Conservation (phyloP, 1,140 invertebrate genomes). For the Dysdera silvatica region DNA sequence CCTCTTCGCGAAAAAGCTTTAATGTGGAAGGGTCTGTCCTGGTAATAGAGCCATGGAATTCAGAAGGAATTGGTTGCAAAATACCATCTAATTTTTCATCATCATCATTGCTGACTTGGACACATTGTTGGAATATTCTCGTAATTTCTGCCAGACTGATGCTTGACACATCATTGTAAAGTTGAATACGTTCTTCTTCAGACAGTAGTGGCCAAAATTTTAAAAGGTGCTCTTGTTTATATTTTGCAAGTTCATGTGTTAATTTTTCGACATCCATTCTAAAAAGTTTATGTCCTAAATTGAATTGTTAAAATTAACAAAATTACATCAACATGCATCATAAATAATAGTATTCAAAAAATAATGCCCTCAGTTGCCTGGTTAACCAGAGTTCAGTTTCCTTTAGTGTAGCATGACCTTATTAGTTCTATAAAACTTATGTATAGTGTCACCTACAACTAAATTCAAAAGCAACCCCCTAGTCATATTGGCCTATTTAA, state of each 20-base stretch:
- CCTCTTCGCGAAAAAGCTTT: constrained; percentile 56
- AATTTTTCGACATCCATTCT: constrained; percentile 5
- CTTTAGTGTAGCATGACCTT: too few species aligned
- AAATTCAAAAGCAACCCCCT: too few species aligned
- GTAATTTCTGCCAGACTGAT: constrained; percentile 25
- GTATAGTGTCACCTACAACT: too few species aligned
- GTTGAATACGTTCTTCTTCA: constrained; percentile 41
- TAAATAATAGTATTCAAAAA: too few species aligned
- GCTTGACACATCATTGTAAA: constrained; percentile 23
- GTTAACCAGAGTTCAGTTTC: too few species aligned
- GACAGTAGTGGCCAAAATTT: constrained; percentile 69
- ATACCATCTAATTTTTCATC: constrained; percentile 60
- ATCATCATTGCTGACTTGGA: constrained; percentile 31
- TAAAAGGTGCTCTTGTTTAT: constrained; percentile 72
- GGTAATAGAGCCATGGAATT: constrained; percentile 61
- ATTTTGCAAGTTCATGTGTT: constrained; percentile 36
- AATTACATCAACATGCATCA: too few species aligned
- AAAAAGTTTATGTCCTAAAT: too few species aligned
- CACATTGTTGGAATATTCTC: constrained; percentile 13
- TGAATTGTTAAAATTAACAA: too few species aligned
- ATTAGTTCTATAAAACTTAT: too few species aligned
- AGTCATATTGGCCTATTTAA: too few species aligned
- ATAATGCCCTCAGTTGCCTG: too few species aligned
- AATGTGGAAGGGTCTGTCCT: constrained; percentile 53
- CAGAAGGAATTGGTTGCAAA: constrained; percentile 69